Conservation (phyloP, 2,113 vertebrate species). For the Salminus brasiliensis region DNA sequence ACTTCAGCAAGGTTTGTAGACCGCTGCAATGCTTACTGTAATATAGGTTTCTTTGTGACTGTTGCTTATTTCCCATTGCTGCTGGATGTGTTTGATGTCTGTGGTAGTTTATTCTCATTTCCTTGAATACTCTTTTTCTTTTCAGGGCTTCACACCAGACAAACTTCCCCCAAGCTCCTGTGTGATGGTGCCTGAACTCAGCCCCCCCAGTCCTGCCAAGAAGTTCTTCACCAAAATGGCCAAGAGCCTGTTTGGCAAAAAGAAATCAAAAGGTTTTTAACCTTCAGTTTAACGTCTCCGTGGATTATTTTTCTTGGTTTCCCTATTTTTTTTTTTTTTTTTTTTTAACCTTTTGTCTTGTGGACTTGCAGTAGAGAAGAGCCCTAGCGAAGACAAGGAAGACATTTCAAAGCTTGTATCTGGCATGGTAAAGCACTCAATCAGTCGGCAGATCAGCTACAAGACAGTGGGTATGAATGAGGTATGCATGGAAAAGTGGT, state of each 20-base stretch:
- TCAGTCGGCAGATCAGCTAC: conserved; percentile 88
- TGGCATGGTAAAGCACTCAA: conserved; percentile 88
- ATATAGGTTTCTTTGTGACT: not conserved
- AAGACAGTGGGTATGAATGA: conserved; percentile 85
- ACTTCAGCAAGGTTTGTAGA: conserved; percentile 89
- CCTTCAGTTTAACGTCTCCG: not conserved
- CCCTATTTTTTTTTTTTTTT: too few species aligned
- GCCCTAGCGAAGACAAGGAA: conserved; percentile 81
- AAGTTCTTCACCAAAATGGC: conserved; percentile 95
- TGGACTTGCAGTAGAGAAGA: conserved; percentile 80
- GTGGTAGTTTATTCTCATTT: not conserved
- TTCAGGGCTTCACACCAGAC: conserved; percentile 91
- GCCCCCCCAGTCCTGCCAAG: conserved; percentile 88
- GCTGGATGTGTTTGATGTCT: not conserved
- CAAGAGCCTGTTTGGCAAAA: conserved; percentile 93
- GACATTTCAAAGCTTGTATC: conserved; percentile 92
- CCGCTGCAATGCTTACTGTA: not conserved
- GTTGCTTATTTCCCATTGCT: not conserved
- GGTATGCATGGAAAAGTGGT: conserved; percentile 59
- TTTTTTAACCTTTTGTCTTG: too few species aligned
- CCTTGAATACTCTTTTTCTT: not conserved
- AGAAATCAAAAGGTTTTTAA: conserved; percentile 83
- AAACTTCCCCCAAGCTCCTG: conserved; percentile 93
- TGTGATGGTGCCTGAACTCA: conserved; percentile 89
- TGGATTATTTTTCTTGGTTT: too few species aligned